Evolutionary conservation across 2,797 vertebrate genomes (phyloP), one percentile per base, ranked within the genome.

Genomic region (Macrochelys suwanniensis): DNA sequence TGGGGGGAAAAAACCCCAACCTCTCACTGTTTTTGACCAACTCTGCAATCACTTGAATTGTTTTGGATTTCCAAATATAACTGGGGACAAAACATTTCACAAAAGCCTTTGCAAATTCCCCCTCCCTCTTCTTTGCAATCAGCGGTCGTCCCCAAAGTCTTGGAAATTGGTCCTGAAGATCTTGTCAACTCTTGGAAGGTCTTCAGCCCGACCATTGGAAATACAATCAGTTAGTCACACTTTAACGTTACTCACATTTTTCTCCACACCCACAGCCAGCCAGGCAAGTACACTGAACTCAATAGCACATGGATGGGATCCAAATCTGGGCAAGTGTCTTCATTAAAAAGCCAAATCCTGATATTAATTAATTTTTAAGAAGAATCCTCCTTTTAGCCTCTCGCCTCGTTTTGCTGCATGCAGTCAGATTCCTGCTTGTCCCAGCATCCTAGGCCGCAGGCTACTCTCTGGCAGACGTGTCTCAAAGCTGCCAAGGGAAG

Each of bases 1-100:
- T 28, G 7, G 49, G 47, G 79, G 2, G 13, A 1, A 8, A 11
- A 1, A 0, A 4, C 33, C 4, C 65, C 85, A 28, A 0, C 4
- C 11, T 16, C 54, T 0, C 31, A 2, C 19, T 12, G 10, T 6
- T 4, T 77, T 28, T 1, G 7, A 6, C 12, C 45, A 82, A 5
- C 7, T 25, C 59, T 37, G 23, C 33, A 80, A 50, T 37, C 54
- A 4, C 51, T 42, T 74, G 42, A 79, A 42, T 81, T 21, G 16
- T 1, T n/a, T 2, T 2, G 47, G 51, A 51, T 17, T 17, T n/a
- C 31, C 50, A 51, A 65, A 42, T 56, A 12, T 28, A 68, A 79
- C 28, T 53, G 10, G 37, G 9, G 10, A 42, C 28, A 25, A 77
- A 17, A 37, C 68, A 89, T 17, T 9, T 92, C n/a, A 74, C 10